Evolutionary conservation across 2,888 invertebrate species (phyloP).

Genomic region (Exocentrus adspersus): DNA sequence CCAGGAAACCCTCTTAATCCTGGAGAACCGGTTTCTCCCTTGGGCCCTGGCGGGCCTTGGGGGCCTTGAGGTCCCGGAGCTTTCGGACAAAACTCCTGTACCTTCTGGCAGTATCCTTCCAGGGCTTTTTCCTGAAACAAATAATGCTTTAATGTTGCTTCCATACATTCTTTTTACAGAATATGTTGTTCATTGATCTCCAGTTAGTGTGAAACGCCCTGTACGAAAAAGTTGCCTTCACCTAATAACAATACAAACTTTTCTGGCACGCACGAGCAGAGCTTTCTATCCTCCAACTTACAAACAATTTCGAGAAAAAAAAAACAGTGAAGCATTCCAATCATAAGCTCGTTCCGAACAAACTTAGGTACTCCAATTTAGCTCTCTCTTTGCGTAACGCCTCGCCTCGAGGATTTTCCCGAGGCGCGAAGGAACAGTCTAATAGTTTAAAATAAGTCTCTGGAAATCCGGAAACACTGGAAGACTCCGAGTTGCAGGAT

Average conservation of each 20-base stretch:
- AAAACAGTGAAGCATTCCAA: background rate
- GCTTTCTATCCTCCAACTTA: no score
- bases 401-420: background rate
- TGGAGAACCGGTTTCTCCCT: constrained; percentile 75
- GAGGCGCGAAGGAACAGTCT: constrained; percentile 9
- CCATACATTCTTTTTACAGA: no score
- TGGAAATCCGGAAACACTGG: constrained; percentile 15
- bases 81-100: constrained; percentile 77
- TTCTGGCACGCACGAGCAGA: no score
- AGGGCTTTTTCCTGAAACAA: constrained; percentile 79
- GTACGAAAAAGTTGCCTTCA: no score
- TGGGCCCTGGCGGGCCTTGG: constrained; percentile 74
- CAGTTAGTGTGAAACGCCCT: no score
- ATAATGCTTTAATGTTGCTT: constrained; percentile 9
- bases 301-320: no score
- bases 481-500: background rate
- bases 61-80: constrained; percentile 62
- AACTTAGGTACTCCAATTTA: background rate
- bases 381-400: background rate
- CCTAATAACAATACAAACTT: no score
- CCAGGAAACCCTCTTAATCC: constrained; percentile 75
- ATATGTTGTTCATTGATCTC: no score
- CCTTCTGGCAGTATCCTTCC: constrained; percentile 85
- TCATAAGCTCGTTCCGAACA: background rate
- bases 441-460: constrained; percentile 22